phyloP scores from a whole-genome alignment of 2,113 vertebrate genomes.

The Ctenomys sociabilis region DNA sequence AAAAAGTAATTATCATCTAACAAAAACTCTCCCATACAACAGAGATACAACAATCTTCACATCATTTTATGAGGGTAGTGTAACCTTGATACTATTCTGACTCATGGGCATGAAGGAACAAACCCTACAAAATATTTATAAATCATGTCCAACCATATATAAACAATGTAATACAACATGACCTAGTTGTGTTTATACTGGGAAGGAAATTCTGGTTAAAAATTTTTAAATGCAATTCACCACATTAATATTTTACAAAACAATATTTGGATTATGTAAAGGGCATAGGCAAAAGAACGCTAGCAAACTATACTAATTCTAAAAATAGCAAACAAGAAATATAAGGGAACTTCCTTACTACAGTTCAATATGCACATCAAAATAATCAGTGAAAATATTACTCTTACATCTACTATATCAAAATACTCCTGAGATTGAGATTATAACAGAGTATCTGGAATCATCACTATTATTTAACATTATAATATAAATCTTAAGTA shows the following conservation, averaged over 20 bases:
- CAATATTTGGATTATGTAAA: constrained; percentile 54
- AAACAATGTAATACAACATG: constrained; percentile 55
- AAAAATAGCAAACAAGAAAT: neutral
- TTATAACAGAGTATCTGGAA: neutral
- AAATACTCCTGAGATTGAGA: constrained; percentile 4
- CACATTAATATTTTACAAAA: constrained; percentile 62
- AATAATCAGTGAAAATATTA: constrained; percentile 7
- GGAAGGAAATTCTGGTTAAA: constrained; percentile 52
- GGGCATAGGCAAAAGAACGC: neutral
- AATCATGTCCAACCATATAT: constrained; percentile 39
- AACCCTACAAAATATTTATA: constrained; percentile 32
- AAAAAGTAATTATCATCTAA: constrained; percentile 34
- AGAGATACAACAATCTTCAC: neutral
- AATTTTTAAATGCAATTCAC: constrained; percentile 2
- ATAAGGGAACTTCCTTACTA: neutral
- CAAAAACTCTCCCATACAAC: neutral
- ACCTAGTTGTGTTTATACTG: constrained; percentile 49
- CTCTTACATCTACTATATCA: constrained; percentile 12
- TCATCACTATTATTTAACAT: neutral
- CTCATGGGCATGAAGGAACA: constrained; percentile 6
- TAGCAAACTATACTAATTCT: constrained; percentile 12
- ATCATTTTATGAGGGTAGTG: constrained; percentile 28
- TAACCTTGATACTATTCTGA: constrained; percentile 53
- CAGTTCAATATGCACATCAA: neutral
- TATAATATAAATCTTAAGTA: neutral